phyloP scores from a whole-genome alignment of 2,797 vertebrate species.

The Micromesistius poutassou region DNA sequence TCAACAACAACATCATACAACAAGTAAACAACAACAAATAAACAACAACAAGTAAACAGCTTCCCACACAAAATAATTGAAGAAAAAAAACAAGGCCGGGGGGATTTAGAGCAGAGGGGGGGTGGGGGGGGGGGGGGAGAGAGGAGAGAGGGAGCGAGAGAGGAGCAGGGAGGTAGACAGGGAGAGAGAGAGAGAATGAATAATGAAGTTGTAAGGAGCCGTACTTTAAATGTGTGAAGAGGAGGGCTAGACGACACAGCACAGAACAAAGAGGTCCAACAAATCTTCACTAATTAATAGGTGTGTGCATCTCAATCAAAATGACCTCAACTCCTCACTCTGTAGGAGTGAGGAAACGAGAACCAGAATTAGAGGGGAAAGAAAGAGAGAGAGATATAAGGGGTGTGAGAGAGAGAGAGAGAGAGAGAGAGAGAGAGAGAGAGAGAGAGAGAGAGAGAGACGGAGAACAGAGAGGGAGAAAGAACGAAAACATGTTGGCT shows the following conservation, averaged over 20 bases:
- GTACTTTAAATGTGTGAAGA: neutral
- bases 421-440: neutral
- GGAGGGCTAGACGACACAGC: neutral
- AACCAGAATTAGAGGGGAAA: slow-evolving; percentile 1
- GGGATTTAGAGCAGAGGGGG: no score
- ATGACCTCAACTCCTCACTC: slow-evolving; percentile 56
- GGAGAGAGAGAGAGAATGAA: neutral
- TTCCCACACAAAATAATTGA: neutral
- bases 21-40: neutral
- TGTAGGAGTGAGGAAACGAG: slow-evolving; percentile 17
- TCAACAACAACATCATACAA: neutral
- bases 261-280: neutral
- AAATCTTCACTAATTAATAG: slow-evolving; percentile 63
- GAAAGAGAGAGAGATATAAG: neutral
- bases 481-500: neutral
- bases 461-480: neutral
- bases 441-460: neutral
- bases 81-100: neutral
- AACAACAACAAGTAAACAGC: slow-evolving; percentile 2
- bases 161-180: neutral
- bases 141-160: neutral
- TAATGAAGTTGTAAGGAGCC: neutral
- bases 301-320: slow-evolving; percentile 67
- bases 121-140: no score
- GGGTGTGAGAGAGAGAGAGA: neutral